A percentile compares a stretch with the other conserved stretches of the same genome.
Evolutionary conservation across 2,888 invertebrate genomes (phyloP).

Genomic region (Antheraea assamensis): DNA sequence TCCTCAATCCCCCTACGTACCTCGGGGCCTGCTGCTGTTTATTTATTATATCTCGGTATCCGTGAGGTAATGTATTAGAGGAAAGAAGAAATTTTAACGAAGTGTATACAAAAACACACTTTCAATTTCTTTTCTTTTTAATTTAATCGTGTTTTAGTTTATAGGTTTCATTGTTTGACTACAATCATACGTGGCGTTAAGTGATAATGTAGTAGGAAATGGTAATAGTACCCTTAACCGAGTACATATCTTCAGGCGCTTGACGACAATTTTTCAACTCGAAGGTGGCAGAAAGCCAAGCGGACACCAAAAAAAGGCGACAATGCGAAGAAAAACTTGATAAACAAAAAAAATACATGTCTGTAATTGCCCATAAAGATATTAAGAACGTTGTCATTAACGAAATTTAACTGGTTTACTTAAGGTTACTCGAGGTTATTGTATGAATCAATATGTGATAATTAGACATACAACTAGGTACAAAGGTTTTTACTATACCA

Average conservation of each 20-base stretch:
- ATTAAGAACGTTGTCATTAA: slow-evolving; percentile 39
- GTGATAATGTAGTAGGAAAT: no score
- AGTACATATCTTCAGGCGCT: no score
- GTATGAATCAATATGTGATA: slow-evolving; percentile 46
- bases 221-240: no score
- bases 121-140: background rate
- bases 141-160: no score
- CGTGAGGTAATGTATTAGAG: slow-evolving; percentile 38
- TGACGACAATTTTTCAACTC: no score
- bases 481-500: slow-evolving; percentile 50
- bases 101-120: background rate
- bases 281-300: no score
- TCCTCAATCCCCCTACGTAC: slow-evolving; percentile 20
- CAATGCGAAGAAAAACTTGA: no score
- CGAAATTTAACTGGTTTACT: slow-evolving; percentile 47
- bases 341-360: background rate
- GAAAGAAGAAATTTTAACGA: slow-evolving; percentile 36
- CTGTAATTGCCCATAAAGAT: background rate
- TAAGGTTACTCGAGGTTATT: slow-evolving; percentile 41
- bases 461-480: slow-evolving; percentile 52
- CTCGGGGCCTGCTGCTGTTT: slow-evolving; percentile 33
- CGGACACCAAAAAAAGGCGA: no score
- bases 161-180: no score
- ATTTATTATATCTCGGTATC: slow-evolving; percentile 36
- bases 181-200: no score